Conservation (phyloP, 2,113 vertebrate genomes). For the Penelope pileata region DNA sequence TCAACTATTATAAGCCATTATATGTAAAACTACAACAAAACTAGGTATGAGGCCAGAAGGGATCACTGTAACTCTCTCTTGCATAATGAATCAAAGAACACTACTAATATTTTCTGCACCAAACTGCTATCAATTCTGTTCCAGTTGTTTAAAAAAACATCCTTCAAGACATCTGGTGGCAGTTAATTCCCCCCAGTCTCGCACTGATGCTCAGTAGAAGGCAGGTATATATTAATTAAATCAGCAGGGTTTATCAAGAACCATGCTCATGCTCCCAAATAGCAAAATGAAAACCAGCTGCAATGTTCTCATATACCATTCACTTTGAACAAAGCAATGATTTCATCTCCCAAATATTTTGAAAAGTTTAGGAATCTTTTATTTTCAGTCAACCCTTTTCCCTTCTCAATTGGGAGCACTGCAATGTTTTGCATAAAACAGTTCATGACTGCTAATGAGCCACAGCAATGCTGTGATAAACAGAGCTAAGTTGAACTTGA, state of each 20-base stretch:
- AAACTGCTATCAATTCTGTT: neutral
- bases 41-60: neutral
- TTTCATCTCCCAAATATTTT: neutral
- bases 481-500: neutral
- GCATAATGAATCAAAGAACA: slow-evolving; percentile 20
- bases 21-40: slow-evolving; percentile 10
- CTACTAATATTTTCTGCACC: neutral
- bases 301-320: neutral
- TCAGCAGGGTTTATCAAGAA: neutral
- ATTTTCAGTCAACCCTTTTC: neutral
- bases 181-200: neutral
- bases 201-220: neutral
- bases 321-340: neutral
- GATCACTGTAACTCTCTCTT: neutral
- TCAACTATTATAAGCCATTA: neutral
- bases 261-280: neutral
- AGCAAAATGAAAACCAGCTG: neutral
- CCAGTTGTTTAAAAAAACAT: neutral
- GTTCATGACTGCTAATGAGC: neutral
- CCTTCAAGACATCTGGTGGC: neutral
- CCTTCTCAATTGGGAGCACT: neutral
- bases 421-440: neutral
- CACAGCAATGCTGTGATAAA: neutral
- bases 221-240: neutral
- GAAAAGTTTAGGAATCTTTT: neutral